Percentiles rank a stretch among this genome's conserved stretches.
Conservation (phyloP, 2,888 invertebrate species). For the Apoda limacodes region DNA sequence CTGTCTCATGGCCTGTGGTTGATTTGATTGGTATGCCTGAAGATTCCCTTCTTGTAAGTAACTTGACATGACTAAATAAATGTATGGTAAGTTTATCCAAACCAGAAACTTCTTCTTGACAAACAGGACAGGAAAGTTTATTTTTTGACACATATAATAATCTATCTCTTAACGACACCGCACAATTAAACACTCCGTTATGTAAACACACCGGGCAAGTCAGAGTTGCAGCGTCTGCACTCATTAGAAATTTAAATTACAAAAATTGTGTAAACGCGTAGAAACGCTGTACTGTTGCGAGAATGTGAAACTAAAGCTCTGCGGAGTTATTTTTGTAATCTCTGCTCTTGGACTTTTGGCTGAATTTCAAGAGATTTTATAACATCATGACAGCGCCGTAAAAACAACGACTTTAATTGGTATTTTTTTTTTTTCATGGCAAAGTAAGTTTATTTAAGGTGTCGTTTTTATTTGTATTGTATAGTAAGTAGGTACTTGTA, state of each 20-base stretch:
- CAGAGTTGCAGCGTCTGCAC: slow-evolving; percentile 68
- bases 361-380: slow-evolving; percentile 47
- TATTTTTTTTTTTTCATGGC: too few relatives aligned
- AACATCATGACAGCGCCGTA: too few relatives aligned
- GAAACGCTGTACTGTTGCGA: slow-evolving; percentile 25
- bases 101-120: slow-evolving; percentile 79
- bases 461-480: too few relatives aligned
- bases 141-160: slow-evolving; percentile 82
- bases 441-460: too few relatives aligned
- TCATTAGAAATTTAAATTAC: slow-evolving; percentile 31
- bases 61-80: slow-evolving; percentile 77
- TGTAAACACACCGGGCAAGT: slow-evolving; percentile 83
- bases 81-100: slow-evolving; percentile 88
- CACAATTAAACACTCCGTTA: slow-evolving; percentile 75
- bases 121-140: slow-evolving; percentile 81
- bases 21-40: slow-evolving; percentile 22
- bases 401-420: too few relatives aligned
- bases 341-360: slow-evolving; percentile 49
- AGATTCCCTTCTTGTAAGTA: slow-evolving; percentile 29
- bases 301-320: slow-evolving; percentile 43
- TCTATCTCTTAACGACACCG: slow-evolving; percentile 76
- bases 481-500: too few relatives aligned
- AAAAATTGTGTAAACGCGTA: slow-evolving; percentile 4
- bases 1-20: slow-evolving; percentile 18
- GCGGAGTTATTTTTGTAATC: slow-evolving; percentile 53